These are phyloP conservation scores for Pristionchus exspectatus DNA, from an alignment of 2,888 invertebrate genomes.

Conservation along the genomic window DNA sequence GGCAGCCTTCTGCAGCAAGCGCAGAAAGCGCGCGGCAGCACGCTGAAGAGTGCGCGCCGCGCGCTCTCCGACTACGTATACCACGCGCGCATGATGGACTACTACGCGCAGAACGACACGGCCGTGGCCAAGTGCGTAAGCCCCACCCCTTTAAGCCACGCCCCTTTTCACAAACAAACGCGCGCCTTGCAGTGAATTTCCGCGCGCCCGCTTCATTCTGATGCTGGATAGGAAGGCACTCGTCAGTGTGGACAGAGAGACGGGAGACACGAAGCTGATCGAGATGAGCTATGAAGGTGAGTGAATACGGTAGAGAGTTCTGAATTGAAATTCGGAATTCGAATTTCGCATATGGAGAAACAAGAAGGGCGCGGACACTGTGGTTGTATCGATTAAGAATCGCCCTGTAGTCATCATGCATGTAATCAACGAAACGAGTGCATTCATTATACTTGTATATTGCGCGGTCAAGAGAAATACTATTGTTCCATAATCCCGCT, in stretches of 20 bases:
- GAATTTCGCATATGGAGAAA: too few species aligned
- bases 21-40: conserved; percentile 34
- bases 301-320: too few species aligned
- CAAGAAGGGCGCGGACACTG: too few species aligned
- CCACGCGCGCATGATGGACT: conserved; percentile 52
- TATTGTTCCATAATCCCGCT: background rate
- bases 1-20: background rate
- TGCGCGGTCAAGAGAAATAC: too few species aligned
- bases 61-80: conserved; percentile 51
- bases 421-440: too few species aligned
- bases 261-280: conserved; percentile 32
- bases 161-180: background rate
- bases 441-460: too few species aligned
- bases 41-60: conserved; percentile 7
- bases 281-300: conserved; percentile 40
- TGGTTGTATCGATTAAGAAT: too few species aligned
- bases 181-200: conserved; percentile 63
- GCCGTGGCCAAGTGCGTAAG: conserved; percentile 51
- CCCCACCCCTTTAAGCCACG: background rate
- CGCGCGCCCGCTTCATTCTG: conserved; percentile 62
- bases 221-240: conserved; percentile 69
- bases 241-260: conserved; percentile 58
- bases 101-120: conserved; percentile 55
- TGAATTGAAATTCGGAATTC: too few species aligned
- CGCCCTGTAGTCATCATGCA: too few species aligned